phyloP scores from a whole-genome alignment of 2,888 invertebrate genomes.

The Athetis lepigone region DNA sequence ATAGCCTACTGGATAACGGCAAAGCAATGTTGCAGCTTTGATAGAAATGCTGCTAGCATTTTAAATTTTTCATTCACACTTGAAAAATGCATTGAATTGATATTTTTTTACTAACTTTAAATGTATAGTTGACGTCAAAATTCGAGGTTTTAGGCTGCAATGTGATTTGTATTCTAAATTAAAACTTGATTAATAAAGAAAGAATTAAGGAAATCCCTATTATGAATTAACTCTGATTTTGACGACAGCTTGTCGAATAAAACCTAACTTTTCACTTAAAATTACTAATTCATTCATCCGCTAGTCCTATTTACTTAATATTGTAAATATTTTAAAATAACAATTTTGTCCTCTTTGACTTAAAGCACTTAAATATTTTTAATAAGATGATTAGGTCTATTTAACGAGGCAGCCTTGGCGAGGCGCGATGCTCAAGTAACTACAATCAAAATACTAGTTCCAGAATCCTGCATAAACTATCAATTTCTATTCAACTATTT shows the following conservation, averaged over 20 bases:
- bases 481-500: constrained; percentile 4
- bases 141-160: constrained; percentile 46
- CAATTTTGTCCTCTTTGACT: constrained; percentile 70
- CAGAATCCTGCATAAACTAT: constrained; percentile 2
- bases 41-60: constrained; percentile 46
- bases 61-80: constrained; percentile 38
- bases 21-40: constrained; percentile 34
- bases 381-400: constrained; percentile 49
- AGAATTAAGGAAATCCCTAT: constrained; percentile 2
- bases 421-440: background rate
- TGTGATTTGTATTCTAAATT: constrained; percentile 33
- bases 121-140: constrained; percentile 50
- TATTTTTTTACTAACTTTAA: constrained; percentile 64
- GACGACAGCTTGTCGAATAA: constrained; percentile 20
- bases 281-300: constrained; percentile 68
- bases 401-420: constrained; percentile 37
- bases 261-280: constrained; percentile 57
- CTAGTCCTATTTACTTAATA: constrained; percentile 71
- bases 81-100: constrained; percentile 47
- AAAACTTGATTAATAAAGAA: constrained; percentile 21
- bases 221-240: constrained; percentile 28
- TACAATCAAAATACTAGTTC: background rate
- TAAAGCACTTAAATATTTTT: constrained; percentile 64
- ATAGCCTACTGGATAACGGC: constrained; percentile 43
- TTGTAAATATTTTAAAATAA: constrained; percentile 63